phyloP scores from a whole-genome alignment of 2,797 vertebrate genomes.

The Graptemys geographica region DNA sequence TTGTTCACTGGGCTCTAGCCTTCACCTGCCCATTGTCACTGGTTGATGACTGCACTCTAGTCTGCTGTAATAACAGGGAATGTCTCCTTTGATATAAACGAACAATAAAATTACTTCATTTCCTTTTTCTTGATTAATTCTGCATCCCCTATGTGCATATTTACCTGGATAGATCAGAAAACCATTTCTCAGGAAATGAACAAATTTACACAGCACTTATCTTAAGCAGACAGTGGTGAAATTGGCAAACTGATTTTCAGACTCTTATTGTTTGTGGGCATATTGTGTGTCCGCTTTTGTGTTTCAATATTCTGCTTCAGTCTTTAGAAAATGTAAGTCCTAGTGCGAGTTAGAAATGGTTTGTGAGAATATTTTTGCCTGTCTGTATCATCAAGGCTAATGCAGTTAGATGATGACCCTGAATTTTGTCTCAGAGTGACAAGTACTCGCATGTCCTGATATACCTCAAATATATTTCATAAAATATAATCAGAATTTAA shows the following conservation, averaged over 20 bases:
- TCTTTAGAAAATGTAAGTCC: background rate
- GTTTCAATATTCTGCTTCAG: background rate
- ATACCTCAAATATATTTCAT: background rate
- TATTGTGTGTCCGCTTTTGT: background rate
- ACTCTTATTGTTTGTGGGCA: background rate
- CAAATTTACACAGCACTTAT: conserved; percentile 55
- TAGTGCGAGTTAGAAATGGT: background rate
- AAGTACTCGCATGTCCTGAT: background rate
- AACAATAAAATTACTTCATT: conserved; percentile 34
- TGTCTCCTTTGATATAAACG: conserved; percentile 28
- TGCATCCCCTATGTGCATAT: conserved; percentile 52
- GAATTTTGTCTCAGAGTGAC: background rate
- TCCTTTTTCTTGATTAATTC: conserved; percentile 65
- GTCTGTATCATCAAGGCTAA: background rate
- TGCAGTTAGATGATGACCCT: background rate
- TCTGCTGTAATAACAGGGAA: background rate
- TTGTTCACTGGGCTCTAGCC: background rate
- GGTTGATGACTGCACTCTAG: conserved; percentile 36
- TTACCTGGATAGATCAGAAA: conserved; percentile 66
- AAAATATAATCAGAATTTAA: conserved; percentile 30
- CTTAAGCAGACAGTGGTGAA: conserved; percentile 1
- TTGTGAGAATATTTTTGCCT: background rate
- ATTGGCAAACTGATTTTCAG: conserved; percentile 6
- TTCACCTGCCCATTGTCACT: conserved; percentile 13
- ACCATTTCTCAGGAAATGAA: conserved; percentile 42